Evolutionary conservation across 2,113 vertebrate species (phyloP), one percentile per base, ranked within the genome.

Genomic region (Rynchops niger): DNA sequence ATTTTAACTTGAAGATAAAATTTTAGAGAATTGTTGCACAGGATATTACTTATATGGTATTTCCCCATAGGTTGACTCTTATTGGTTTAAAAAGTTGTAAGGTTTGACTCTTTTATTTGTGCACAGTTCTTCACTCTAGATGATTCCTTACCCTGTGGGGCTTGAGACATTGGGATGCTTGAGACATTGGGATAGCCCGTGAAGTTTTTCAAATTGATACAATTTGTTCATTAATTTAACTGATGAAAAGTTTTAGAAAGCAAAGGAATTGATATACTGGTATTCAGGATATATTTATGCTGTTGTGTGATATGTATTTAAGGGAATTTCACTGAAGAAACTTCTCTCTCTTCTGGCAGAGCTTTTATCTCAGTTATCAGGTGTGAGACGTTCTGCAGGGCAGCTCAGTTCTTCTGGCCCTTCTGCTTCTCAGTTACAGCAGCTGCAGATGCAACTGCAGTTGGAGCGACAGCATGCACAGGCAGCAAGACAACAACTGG

Each of bases 381-480:
- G 99, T 32, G 99, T 99, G 97, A 99, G 99, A 63, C 99, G 99
- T 95, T 99, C 99, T 27, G 99, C 99, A 40, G 99, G 99, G 67
- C 99, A 99, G 95, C 99, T 99, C 67, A 99, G 99, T 97, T 99
- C 99, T 53, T 99, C 99, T 23, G 99, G 99, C 95, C 99, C 99
- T 71, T 99, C 99, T 19, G 99, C 99, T 65, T 99, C 99, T 49
- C 99, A 99, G 96, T 98, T 99, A 96, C 99, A 99, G 97, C 99
- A 99, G 96, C 98, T 99, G 97, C 99, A 99, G 98, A 99, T 99
- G 99, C 99, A 99, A 95, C 98, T 99, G 98, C 99, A 99, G 98
- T 92, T 99, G 71, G 99, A 99, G 91, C 97, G 99, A 53, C 99
- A 99, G 71, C 99, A 99, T 63, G 99, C 99, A 4, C 99, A 99